Evolutionary conservation across 1,140 invertebrate genomes (phyloP).

Genomic region (Bombus consobrinus): DNA sequence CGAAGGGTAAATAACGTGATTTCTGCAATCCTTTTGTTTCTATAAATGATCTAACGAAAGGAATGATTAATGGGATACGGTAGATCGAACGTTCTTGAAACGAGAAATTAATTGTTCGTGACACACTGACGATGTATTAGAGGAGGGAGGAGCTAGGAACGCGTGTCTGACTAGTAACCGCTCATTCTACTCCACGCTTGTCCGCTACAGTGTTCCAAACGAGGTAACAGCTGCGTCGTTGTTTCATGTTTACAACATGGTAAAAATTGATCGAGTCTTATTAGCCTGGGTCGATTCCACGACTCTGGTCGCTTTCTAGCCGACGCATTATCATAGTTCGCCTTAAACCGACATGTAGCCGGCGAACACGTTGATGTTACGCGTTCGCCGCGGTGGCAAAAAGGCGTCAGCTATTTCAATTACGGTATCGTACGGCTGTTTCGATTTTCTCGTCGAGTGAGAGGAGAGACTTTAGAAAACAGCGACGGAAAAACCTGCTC

Average conservation of each 20-base stretch:
- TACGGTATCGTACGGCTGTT: conserved; percentile 32
- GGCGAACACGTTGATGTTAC: conserved; percentile 33
- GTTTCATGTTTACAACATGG: not conserved
- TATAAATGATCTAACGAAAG: not conserved
- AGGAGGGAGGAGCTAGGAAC: no score
- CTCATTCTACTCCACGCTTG: conserved; percentile 23
- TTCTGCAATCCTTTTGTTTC: not conserved
- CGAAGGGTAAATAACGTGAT: not conserved
- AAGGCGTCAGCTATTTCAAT: conserved; percentile 51
- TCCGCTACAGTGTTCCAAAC: not conserved
- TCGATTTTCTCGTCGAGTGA: conserved; percentile 1
- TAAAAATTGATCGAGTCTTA: conserved; percentile 5
- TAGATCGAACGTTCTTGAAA: not conserved
- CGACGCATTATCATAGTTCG: conserved; percentile 34
- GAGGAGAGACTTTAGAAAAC: conserved; percentile 27
- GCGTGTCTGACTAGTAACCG: conserved; percentile 28
- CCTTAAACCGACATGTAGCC: conserved; percentile 42
- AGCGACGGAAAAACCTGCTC: conserved; percentile 42
- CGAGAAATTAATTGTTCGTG: conserved; percentile 1
- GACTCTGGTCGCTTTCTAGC: conserved; percentile 35
- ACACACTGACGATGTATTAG: not conserved
- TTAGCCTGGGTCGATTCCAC: conserved; percentile 7
- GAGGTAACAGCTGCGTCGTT: not conserved
- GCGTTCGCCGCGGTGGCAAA: conserved; percentile 10
- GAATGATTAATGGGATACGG: conserved; percentile 1